Conservation (phyloP, 2,888 invertebrate genomes). For the Amphipoea oculea region DNA sequence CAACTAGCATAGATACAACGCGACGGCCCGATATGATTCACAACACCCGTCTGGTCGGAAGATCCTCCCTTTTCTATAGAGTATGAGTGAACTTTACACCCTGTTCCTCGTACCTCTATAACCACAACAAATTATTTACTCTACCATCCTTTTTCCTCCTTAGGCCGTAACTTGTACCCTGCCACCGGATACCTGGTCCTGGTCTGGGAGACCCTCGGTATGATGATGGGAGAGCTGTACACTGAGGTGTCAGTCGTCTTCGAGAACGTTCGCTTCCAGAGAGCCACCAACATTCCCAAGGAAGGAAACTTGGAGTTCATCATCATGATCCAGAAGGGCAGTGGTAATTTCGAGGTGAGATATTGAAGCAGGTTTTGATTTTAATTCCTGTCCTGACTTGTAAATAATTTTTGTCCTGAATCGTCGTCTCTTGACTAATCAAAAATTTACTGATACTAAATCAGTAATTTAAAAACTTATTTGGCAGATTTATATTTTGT, state of each 20-base stretch:
- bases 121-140: background rate
- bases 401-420: background rate
- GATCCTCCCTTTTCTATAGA: no score
- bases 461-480: background rate
- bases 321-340: conserved; percentile 93
- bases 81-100: no score
- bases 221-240: conserved; percentile 92
- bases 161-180: conserved; percentile 94
- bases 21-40: no score
- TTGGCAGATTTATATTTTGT: background rate
- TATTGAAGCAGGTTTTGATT: background rate
- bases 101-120: no score
- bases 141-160: background rate
- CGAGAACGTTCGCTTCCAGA: conserved; percentile 95
- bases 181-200: conserved; percentile 95
- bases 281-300: conserved; percentile 95
- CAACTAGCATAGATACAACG: no score
- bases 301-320: conserved; percentile 92
- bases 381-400: background rate
- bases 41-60: no score
- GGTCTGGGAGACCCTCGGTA: conserved; percentile 95
- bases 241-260: conserved; percentile 95
- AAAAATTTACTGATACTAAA: background rate
- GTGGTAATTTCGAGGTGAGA: conserved; percentile 92
- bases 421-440: background rate